Evolutionary conservation across 2,888 invertebrate genomes (phyloP), one percentile per base, ranked within the genome.

Genomic region (Lypha dubia): DNA sequence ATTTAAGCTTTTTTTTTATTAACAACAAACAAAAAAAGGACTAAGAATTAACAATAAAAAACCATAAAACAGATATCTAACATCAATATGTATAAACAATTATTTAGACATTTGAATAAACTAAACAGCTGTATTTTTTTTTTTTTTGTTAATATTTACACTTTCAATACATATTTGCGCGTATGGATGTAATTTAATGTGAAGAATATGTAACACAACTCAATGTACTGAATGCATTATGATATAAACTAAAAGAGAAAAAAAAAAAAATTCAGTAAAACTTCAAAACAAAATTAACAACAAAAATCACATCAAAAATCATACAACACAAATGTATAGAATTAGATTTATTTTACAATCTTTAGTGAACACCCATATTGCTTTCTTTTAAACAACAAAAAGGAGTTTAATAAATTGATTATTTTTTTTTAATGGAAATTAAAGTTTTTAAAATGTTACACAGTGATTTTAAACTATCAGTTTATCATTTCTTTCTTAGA

Each of bases 231-330:
- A 20, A 56, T 46, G 24, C 46, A 65, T 35, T 46, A 70, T 70
- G 68, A 68, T 38, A n/a, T 24, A 13, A 68, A 68, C 28, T 38
- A 49, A 60, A 77, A 60, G 32, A 9, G 44, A 51, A 44, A 58
- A 15, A 32, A 44, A 9, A 56, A 51, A 44, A 58, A 15, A 32
- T 38, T 22, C 20, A 41, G 44, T 75, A 56, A 67, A 44, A 20
- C 17, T 20, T 60, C 41, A n/a, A 22, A 65, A 67, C n/a, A 24
- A 67, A 75, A 63, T 63, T 35, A 77, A 51, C 68, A 73, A 77
- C 24, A 58, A 62, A 73, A 62, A 83, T 46, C 73, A 83, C 77
- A 83, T 62, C 67, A 53, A 83, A 76, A 77, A 56, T 51, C 41
- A 53, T n/a, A 82, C 63, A 83, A 83, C 67, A 77, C 67, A 63